A percentile compares a stretch with the other conserved stretches of the same genome.
These are phyloP conservation scores for Tanytarsus gracilentus DNA, from an alignment of 2,888 invertebrate genomes.

Conservation along the genomic window DNA sequence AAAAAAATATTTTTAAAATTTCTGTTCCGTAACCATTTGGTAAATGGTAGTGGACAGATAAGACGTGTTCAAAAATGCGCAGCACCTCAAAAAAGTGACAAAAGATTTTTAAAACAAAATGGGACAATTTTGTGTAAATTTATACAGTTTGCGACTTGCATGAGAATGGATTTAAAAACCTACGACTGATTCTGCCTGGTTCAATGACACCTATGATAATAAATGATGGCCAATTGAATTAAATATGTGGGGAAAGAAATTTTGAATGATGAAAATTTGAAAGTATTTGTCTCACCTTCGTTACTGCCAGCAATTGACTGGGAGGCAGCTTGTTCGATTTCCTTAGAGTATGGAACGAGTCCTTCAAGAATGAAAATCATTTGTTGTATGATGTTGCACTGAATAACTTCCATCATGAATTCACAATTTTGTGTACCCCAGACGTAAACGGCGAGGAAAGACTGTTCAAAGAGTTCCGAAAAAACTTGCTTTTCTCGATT, in stretches of 20 bases:
- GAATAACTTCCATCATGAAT: conserved; percentile 77
- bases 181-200: conserved; percentile 18
- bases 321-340: conserved; percentile 48
- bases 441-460: conserved; percentile 62
- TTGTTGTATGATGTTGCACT: conserved; percentile 83
- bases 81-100: no score
- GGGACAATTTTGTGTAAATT: no score
- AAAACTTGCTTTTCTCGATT: conserved; percentile 56
- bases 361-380: conserved; percentile 79
- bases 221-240: conserved; percentile 19
- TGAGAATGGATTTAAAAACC: no score
- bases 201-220: conserved; percentile 15
- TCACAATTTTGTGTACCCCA: conserved; percentile 78
- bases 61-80: no score
- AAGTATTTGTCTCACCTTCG: conserved; percentile 43
- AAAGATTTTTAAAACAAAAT: neutral
- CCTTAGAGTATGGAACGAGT: conserved; percentile 64
- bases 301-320: conserved; percentile 46
- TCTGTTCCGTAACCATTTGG: neutral
- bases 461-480: conserved; percentile 62
- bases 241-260: conserved; percentile 1
- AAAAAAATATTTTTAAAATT: neutral
- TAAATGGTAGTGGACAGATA: no score
- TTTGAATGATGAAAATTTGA: neutral
- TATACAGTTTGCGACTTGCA: no score